Base-by-base conservation (phyloP, 2,888 invertebrate genomes). In the Hesperia comma region DNA sequence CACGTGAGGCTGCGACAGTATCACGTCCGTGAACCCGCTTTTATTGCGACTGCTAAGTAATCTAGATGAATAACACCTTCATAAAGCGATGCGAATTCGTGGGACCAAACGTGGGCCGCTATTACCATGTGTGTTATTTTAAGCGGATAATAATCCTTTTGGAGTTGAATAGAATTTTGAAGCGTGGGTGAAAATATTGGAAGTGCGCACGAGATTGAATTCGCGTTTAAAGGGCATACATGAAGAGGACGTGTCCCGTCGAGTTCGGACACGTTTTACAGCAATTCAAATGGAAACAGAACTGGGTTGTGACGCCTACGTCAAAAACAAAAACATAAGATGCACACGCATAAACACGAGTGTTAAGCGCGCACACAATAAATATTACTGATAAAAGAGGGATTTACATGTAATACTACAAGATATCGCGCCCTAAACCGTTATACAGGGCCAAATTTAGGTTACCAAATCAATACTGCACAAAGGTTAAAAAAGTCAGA, bases 11-110 rank as follows among this genome's bases (percentile, higher is more conserved):
- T 75, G 73, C 71, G 78, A 78, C 80, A 79, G 79, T 84, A 78
- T 68, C 72, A 75, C 79, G 88, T 80, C 82, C 88, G 71, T 88
- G 87, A 88, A 88, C 87, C 80, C 78, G 77, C 73, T 79, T 86
- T 90, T 88, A 88, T 87, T 80, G 79, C 83, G 75, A 74, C 72
- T 81, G 80, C 79, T 80, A 80, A 85, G 85, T 84, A 84, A 90
- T 90, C 86, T 88, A 89, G 86, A 89, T 87, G 85, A 86, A 84
- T 84, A 84, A 87, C 84, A 84, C 83, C 85, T 85, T 87, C 78
- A 81, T 85, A 86, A 83, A 84, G 81, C 78, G 79, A 80, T 69
- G 78, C 80, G 75, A 83, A 80, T 80, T 85, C 81, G 81, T 80
- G 82, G 81, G 81, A 83, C 78, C 75, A 74, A 79, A 83, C 85